Conservation (phyloP, 2,797 vertebrate genomes). For the Xiphophorus birchmanni region DNA sequence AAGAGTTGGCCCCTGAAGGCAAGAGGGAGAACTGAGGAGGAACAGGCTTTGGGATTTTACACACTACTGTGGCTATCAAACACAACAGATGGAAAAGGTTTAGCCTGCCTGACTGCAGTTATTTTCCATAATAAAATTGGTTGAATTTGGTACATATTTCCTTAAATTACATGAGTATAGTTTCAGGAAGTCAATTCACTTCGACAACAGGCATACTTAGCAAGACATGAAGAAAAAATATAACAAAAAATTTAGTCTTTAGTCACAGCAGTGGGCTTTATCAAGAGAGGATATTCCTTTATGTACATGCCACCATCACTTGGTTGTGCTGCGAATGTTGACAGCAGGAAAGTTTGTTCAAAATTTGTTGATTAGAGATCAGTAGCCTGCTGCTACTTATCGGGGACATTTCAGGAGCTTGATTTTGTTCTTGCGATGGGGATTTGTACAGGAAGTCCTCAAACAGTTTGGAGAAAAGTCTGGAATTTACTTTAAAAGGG, state of each 20-base stretch:
- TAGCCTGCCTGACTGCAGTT: slow-evolving; percentile 15
- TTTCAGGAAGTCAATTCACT: slow-evolving; percentile 39
- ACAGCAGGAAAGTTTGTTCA: slow-evolving; percentile 1
- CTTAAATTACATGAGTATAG: slow-evolving; percentile 12
- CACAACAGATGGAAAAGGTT: slow-evolving; percentile 21
- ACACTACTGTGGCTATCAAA: slow-evolving; percentile 86
- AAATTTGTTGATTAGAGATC: slow-evolving; percentile 11
- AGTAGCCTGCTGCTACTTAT: slow-evolving; percentile 5
- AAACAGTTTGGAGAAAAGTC: slow-evolving; percentile 58
- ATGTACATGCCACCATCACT: slow-evolving; percentile 64
- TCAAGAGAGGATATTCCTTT: slow-evolving; percentile 59
- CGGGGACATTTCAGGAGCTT: slow-evolving; percentile 28
- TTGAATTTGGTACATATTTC: slow-evolving; percentile 13
- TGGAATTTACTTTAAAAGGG: slow-evolving; percentile 52
- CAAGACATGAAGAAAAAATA: slow-evolving; percentile 75
- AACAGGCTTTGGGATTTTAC: slow-evolving; percentile 65
- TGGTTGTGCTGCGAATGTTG: slow-evolving; percentile 22
- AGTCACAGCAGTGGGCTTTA: slow-evolving; percentile 95
- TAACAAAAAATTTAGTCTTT: slow-evolving; percentile 76
- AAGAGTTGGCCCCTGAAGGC: slow-evolving; percentile 66
- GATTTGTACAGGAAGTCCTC: slow-evolving; percentile 72
- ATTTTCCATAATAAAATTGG: not conserved
- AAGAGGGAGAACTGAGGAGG: slow-evolving; percentile 46
- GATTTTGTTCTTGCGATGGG: slow-evolving; percentile 49
- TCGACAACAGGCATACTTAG: slow-evolving; percentile 32